phyloP scores from a whole-genome alignment of 2,113 vertebrate genomes.

The Gymnocephalus cernua region DNA sequence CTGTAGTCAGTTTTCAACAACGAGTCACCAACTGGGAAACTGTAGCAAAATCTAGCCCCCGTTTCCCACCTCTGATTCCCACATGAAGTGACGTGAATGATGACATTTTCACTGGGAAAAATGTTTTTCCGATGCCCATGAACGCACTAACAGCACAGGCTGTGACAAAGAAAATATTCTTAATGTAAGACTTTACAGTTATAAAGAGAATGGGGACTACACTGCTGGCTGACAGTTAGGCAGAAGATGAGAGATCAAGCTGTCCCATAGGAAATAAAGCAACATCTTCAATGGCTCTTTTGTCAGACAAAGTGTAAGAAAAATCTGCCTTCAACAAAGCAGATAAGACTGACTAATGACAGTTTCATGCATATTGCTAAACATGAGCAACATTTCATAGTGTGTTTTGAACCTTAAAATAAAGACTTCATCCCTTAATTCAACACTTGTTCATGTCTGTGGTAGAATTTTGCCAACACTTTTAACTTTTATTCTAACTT shows the following conservation, averaged over 20 bases:
- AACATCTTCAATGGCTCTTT: conserved; percentile 37
- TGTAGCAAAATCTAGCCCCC: no score
- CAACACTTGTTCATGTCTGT: not conserved
- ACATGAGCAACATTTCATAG: conserved; percentile 14
- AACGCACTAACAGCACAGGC: no score
- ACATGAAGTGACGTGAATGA: no score
- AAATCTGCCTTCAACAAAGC: conserved; percentile 25
- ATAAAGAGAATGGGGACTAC: conserved; percentile 14
- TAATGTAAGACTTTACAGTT: conserved; percentile 15
- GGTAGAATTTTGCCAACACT: not conserved
- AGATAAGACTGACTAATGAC: conserved; percentile 1
- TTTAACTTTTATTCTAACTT: not conserved
- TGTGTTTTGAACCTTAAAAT: conserved; percentile 20
- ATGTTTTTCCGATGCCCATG: no score
- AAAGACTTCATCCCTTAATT: conserved; percentile 2
- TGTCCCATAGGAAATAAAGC: conserved; percentile 33
- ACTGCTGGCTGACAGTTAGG: conserved; percentile 23
- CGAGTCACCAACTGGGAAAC: no score
- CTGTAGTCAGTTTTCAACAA: no score
- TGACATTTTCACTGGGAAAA: no score
- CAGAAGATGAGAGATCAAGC: conserved; percentile 35
- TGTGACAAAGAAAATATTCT: not conserved
- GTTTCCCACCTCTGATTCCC: no score
- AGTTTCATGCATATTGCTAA: conserved; percentile 11
- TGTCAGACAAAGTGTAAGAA: conserved; percentile 13